Conservation (phyloP, 2,888 invertebrate species). For the Ceraclea dissimilis region DNA sequence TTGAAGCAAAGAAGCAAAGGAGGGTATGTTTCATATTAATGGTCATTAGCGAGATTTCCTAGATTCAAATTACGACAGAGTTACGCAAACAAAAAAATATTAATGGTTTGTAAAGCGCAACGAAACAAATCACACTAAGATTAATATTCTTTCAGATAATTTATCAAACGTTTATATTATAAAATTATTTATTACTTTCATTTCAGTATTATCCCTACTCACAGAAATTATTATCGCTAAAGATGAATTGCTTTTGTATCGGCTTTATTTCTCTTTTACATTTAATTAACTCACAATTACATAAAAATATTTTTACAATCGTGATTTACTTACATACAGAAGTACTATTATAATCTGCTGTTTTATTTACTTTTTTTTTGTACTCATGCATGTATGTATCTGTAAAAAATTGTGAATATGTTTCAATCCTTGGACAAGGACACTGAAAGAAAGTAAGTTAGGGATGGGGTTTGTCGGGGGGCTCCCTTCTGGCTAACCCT, state of each 20-base stretch:
- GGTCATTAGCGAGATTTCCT: not conserved
- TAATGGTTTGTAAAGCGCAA: not conserved
- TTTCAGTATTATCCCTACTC: not conserved
- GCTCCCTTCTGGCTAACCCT: too few species aligned
- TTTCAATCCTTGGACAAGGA: too few species aligned
- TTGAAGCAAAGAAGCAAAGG: not conserved
- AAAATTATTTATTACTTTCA: not conserved
- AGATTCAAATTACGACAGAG: not conserved
- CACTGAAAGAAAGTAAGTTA: too few species aligned
- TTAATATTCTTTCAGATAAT: slow-evolving; percentile 2
- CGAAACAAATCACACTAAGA: slow-evolving; percentile 1
- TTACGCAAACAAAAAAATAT: not conserved
- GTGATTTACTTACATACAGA: too few species aligned
- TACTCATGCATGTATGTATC: too few species aligned
- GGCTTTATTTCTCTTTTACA: not conserved
- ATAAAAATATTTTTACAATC: too few species aligned
- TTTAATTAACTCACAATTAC: not conserved
- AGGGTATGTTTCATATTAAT: not conserved
- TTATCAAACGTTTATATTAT: not conserved
- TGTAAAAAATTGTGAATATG: too few species aligned
- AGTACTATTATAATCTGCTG: too few species aligned
- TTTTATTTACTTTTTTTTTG: too few species aligned
- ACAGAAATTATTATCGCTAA: too few species aligned
- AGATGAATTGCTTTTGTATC: not conserved
- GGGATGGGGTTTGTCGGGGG: too few species aligned